Evolutionary conservation across 2,888 invertebrate species (phyloP).

Genomic region (Chymomyza fuscimana): DNA sequence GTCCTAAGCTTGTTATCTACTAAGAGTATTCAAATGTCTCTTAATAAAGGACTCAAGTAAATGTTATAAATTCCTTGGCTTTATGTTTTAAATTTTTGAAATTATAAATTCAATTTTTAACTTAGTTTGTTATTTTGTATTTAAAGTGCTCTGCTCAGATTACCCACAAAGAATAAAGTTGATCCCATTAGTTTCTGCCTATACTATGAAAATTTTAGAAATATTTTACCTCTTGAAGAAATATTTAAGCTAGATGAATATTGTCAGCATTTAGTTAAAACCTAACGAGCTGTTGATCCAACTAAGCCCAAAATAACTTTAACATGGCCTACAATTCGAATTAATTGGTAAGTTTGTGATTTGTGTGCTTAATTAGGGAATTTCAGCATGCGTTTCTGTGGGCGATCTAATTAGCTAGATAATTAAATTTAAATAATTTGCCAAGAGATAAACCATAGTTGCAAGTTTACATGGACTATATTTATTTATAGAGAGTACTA

Average conservation of each 20-base stretch:
- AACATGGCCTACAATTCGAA: background rate
- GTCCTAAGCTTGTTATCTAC: too few species aligned
- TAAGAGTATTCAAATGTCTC: too few species aligned
- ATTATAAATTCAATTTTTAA: too few species aligned
- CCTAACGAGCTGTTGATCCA: background rate
- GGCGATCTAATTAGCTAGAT: conserved; percentile 56
- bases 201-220: too few species aligned
- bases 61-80: too few species aligned
- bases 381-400: conserved; percentile 18
- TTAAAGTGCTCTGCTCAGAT: too few species aligned
- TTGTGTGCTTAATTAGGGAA: conserved; percentile 53
- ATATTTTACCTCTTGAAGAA: background rate
- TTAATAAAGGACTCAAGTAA: too few species aligned
- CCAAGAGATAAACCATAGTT: conserved; percentile 18
- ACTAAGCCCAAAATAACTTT: background rate
- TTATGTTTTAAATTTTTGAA: too few species aligned
- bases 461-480: conserved; percentile 15
- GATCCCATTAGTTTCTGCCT: too few species aligned
- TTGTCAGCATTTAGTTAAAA: background rate
- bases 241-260: background rate
- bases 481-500: background rate
- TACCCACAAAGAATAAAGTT: too few species aligned
- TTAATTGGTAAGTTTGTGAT: conserved; percentile 41
- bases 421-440: conserved; percentile 45
- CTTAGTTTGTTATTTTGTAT: too few species aligned